Base-by-base conservation (phyloP, 2,797 vertebrate species). In the Petrocephalus schoutedeni region DNA sequence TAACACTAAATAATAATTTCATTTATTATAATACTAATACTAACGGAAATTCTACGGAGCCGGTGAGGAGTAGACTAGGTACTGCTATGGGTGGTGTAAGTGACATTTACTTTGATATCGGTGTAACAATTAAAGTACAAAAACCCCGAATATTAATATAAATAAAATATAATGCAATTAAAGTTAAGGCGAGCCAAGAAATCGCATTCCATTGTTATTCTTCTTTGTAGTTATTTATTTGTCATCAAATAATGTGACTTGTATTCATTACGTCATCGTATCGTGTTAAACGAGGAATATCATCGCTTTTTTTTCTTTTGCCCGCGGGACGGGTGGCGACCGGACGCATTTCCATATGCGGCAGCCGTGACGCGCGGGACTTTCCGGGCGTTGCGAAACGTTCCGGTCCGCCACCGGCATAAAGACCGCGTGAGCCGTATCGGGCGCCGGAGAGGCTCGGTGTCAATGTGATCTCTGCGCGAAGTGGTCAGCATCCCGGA, bases 401-500 rank as follows among this genome's bases (percentile, higher is more conserved):
- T 85, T 83, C 12, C 82, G 49, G 21, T 54, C 49, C 0, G 82
- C 19, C 36, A 49, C 16, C 36, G 71, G 32, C 6, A 77, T 77
- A 59, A 54, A 74, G 23, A n/a, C 10, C 4, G 36, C 21, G 12
- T 41, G 58, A 59, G 36, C 56, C 54, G 84, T 56, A 58, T 16
- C 53, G 9, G 58, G 57, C 41, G 21, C 45, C 36, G 6, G 12
- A 36, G 19, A 32, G 45, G 19, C 28, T 59, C 49, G 56, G 54
- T 23, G 67, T 90, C 89, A 87, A 91, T 89, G 89, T 87, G 58
- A 51, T 16, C 85, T 92, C 91, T 91, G 77, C 87, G 90, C 23
- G n/a, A 32, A n/a, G 71, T 89, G 92, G 94, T 93, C 94, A 96
- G 94, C 95, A 93, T 95, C 93, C 92, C 93, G 91, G 94, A 94